These are phyloP conservation scores for Gila robusta DNA, from an alignment of 2,797 vertebrate species.

Conservation along the genomic window DNA sequence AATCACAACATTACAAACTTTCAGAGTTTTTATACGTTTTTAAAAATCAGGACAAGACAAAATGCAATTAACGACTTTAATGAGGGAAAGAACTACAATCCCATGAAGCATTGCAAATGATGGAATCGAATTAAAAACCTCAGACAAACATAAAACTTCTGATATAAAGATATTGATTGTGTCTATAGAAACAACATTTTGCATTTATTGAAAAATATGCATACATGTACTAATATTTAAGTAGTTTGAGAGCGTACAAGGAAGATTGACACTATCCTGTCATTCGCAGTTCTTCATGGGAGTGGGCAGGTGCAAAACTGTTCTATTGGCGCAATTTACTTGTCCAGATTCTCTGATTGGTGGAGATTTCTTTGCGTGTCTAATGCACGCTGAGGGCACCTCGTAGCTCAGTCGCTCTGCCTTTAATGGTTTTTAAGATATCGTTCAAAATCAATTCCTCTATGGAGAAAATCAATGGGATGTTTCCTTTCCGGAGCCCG, in stretches of 20 bases:
- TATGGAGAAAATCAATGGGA: background rate
- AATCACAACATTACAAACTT: background rate
- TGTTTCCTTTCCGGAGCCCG: background rate
- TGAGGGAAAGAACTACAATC: constrained; percentile 3
- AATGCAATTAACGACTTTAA: background rate
- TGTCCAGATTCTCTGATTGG: background rate
- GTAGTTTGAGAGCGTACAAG: background rate
- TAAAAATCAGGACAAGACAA: background rate
- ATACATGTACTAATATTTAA: background rate
- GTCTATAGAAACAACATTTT: background rate
- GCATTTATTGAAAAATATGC: background rate
- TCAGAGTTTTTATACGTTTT: background rate
- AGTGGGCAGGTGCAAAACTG: background rate
- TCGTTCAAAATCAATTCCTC: background rate
- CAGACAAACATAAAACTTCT: background rate
- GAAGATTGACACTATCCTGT: background rate
- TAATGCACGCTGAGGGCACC: background rate
- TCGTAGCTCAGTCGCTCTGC: background rate
- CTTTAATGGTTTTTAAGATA: background rate
- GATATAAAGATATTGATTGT: background rate
- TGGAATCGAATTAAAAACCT: background rate
- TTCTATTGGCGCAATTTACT: background rate
- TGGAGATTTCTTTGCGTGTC: background rate
- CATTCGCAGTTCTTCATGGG: background rate
- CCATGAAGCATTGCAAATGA: background rate